These are phyloP conservation scores for Nycticryphes semicollaris DNA, from an alignment of 2,113 vertebrate species.

Conservation along the genomic window DNA sequence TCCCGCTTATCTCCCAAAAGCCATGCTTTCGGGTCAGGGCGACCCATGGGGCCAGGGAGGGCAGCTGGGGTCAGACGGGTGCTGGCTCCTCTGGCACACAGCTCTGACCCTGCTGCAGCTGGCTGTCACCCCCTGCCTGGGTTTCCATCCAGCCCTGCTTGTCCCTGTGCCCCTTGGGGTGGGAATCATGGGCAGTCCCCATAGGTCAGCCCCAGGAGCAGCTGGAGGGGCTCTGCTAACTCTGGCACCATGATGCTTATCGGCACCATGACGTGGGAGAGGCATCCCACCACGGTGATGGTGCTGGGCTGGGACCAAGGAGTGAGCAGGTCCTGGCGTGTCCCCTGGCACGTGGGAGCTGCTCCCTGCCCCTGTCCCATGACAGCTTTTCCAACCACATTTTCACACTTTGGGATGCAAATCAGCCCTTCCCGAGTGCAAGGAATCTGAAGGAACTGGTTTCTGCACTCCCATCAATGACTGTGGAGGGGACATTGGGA, in stretches of 20 bases:
- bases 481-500: background rate
- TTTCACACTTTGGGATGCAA: background rate
- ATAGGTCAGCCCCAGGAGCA: background rate
- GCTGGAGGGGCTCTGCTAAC: background rate
- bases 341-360: background rate
- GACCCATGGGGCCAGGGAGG: background rate
- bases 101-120: fast-evolving
- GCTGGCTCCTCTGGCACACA: fast-evolving
- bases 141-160: background rate
- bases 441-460: slow-evolving; percentile 32
- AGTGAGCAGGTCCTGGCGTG: fast-evolving
- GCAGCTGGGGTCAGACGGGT: background rate
- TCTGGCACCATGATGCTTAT: background rate
- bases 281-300: fast-evolving
- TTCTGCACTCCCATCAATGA: background rate
- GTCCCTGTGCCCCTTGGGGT: background rate
- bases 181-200: background rate
- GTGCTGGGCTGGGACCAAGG: fast-evolving
- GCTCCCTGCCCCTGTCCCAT: background rate
- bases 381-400: background rate
- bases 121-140: background rate
- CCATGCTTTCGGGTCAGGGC: background rate
- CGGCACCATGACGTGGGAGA: background rate
- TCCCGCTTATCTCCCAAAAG: background rate
- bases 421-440: background rate